These are phyloP conservation scores for Yponomeuta evonymella DNA, from an alignment of 2,888 invertebrate species.

Conservation along the genomic window DNA sequence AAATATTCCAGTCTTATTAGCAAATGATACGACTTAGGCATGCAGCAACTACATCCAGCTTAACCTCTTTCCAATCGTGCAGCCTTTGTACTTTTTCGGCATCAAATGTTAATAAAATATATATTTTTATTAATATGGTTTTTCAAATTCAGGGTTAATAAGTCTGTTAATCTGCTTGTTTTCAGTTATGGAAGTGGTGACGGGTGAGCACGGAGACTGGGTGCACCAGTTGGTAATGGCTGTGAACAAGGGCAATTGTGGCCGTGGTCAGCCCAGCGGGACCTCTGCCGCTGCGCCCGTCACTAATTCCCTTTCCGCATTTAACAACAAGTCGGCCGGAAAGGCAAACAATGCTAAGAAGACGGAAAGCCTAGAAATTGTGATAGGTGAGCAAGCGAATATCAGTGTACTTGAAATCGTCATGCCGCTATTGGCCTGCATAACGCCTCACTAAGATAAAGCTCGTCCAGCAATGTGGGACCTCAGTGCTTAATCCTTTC, in stretches of 20 bases:
- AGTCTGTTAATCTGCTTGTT: constrained; percentile 23
- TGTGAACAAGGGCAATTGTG: constrained; percentile 87
- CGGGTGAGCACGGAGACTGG: constrained; percentile 95
- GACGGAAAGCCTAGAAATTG: constrained; percentile 54
- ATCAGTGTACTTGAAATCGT: too few relatives aligned
- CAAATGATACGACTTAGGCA: too few relatives aligned
- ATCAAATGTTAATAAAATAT: too few relatives aligned
- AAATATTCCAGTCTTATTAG: too few relatives aligned
- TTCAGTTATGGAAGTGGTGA: constrained; percentile 95
- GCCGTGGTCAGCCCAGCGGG: constrained; percentile 56
- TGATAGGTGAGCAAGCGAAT: constrained; percentile 42
- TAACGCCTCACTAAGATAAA: too few relatives aligned
- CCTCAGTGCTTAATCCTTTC: too few relatives aligned
- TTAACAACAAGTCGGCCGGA: constrained; percentile 74
- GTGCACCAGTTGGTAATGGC: constrained; percentile 89
- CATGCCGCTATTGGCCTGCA: too few relatives aligned
- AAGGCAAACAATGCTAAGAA: constrained; percentile 62
- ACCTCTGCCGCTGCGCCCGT: constrained; percentile 40
- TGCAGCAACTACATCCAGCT: too few relatives aligned
- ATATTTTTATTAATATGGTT: too few relatives aligned
- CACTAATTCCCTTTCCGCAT: constrained; percentile 58
- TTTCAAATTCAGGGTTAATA: too few relatives aligned
- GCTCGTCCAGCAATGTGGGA: too few relatives aligned
- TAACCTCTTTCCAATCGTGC: neutral
- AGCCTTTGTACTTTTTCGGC: too few relatives aligned